Conservation (phyloP, 1,140 invertebrate species). For the Belonocnema kinseyi region DNA sequence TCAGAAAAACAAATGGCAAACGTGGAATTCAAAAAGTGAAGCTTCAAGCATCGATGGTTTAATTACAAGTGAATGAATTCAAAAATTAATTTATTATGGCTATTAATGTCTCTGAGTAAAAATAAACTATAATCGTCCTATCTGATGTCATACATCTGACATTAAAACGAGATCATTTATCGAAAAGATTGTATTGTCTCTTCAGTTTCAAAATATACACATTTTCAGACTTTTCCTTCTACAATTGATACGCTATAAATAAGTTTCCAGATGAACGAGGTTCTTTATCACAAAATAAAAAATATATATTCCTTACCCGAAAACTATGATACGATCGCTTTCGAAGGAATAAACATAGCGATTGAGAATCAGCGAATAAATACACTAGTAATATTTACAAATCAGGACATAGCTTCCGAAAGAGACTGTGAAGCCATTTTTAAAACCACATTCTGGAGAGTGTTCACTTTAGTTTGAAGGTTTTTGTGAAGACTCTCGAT, state of each 20-base stretch:
- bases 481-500: conserved; percentile 46
- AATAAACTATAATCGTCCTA: neutral
- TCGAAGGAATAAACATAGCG: conserved; percentile 13
- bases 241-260: neutral
- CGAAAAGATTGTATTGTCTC: neutral
- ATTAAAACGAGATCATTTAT: neutral
- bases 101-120: neutral
- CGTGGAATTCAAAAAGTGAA: no score
- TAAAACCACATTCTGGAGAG: conserved; percentile 47
- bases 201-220: conserved; percentile 2
- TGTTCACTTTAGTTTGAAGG: conserved; percentile 39
- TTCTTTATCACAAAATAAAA: conserved; percentile 24
- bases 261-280: neutral
- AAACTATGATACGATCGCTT: conserved; percentile 12
- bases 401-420: conserved; percentile 5
- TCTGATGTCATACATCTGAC: neutral
- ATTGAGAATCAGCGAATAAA: neutral
- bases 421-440: conserved; percentile 44
- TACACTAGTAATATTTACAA: neutral
- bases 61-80: neutral
- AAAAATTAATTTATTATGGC: neutral
- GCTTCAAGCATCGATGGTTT: no score
- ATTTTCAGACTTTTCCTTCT: conserved; percentile 19
- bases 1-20: no score
- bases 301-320: neutral